phyloP scores from a whole-genome alignment of 2,797 vertebrate species.

The Sebastolobus alascanus region DNA sequence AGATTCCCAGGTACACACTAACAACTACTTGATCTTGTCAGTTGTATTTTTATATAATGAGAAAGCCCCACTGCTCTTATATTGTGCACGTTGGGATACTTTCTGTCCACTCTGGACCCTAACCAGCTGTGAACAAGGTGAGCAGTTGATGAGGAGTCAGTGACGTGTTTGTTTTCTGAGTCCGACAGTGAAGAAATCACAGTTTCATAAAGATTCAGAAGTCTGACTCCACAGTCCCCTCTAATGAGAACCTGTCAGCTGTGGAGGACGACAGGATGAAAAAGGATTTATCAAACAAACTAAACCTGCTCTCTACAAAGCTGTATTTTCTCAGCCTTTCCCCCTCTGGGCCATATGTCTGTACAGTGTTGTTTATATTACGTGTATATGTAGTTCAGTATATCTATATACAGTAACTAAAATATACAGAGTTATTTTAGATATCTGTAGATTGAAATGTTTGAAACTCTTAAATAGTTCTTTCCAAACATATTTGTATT shows the following conservation, averaged over 20 bases:
- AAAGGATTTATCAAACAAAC: conserved; percentile 2
- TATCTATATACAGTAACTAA: conserved; percentile 53
- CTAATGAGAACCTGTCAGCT: neutral
- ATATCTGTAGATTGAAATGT: conserved; percentile 84
- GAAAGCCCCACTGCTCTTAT: neutral
- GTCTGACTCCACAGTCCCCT: neutral
- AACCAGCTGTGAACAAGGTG: neutral
- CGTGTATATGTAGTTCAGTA: conserved; percentile 44
- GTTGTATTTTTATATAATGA: neutral
- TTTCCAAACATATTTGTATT: conserved; percentile 80
- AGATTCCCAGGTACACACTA: conserved; percentile 92
- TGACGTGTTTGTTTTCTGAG: conserved; percentile 65
- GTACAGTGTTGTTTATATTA: conserved; percentile 88
- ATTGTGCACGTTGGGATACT: neutral
- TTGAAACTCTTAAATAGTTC: conserved; percentile 82
- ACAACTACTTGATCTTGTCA: neutral
- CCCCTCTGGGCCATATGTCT: conserved; percentile 86
- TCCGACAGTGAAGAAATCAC: conserved; percentile 94
- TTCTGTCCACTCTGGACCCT: neutral
- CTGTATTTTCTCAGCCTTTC: conserved; percentile 87
- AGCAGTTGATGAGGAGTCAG: neutral
- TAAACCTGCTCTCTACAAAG: conserved; percentile 44
- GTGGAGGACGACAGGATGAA: neutral
- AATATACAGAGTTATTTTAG: conserved; percentile 63
- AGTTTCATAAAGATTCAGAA: conserved; percentile 62